These are phyloP conservation scores for Platorchestia sp. DNA, from an alignment of 1,140 invertebrate genomes.

Conservation along the genomic window DNA sequence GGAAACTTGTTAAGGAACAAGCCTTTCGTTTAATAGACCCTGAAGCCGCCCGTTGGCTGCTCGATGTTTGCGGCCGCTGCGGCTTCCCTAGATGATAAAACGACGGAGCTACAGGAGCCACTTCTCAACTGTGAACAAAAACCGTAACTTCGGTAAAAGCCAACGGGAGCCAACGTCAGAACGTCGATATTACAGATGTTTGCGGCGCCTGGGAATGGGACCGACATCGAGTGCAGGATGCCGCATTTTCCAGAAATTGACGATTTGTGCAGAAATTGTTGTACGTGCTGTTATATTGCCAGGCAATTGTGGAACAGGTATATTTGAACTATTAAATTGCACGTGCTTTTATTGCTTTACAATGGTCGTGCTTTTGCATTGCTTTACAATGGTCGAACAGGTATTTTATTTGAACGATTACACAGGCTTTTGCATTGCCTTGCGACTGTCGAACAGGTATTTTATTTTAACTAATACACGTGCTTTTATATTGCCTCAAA, in stretches of 20 bases:
- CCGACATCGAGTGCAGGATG: background rate
- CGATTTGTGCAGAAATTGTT: background rate
- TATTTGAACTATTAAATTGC: too few species aligned
- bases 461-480: too few species aligned
- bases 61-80: background rate
- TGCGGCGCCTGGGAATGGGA: background rate
- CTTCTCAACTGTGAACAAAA: slow-evolving; percentile 8
- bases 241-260: background rate
- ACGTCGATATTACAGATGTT: background rate
- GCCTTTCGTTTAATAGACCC: too few species aligned
- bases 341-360: too few species aligned
- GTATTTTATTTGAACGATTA: too few species aligned
- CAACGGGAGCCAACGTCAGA: background rate
- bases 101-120: background rate
- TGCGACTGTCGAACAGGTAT: too few species aligned
- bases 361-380: too few species aligned
- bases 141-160: background rate
- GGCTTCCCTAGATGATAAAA: background rate
- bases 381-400: too few species aligned
- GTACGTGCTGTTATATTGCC: background rate
- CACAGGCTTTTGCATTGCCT: too few species aligned
- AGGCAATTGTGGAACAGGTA: too few species aligned
- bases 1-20: too few species aligned
- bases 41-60: background rate
- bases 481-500: too few species aligned